Evolutionary conservation across 2,888 invertebrate genomes (phyloP).

Genomic region (Drosophila eohydei): DNA sequence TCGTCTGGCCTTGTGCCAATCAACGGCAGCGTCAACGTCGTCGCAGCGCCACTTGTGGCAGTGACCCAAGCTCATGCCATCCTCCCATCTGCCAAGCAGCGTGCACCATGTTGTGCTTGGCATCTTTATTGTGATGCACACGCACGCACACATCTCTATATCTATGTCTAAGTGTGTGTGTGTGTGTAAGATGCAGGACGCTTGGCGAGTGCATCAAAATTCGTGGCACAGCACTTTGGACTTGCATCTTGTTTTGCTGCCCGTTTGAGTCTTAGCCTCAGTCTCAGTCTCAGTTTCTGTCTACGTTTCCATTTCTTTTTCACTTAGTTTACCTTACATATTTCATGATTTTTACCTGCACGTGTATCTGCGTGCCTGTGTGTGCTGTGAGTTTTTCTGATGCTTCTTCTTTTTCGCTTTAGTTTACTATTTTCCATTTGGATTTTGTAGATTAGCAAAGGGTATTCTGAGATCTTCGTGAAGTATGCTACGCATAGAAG

Average conservation of each 20-base stretch:
- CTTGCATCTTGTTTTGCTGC: constrained; percentile 59
- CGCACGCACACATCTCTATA: constrained; percentile 1
- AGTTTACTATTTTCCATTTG: constrained; percentile 64
- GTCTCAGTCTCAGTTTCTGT: constrained; percentile 16
- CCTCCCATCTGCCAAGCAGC: constrained; percentile 5
- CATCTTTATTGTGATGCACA: constrained; percentile 57
- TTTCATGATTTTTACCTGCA: constrained; percentile 63
- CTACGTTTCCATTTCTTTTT: constrained; percentile 49
- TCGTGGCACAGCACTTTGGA: constrained; percentile 61
- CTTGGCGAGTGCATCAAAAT: constrained; percentile 76
- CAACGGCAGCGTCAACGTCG: constrained; percentile 54
- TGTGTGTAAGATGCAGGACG: constrained; percentile 33
- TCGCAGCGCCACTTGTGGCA: constrained; percentile 70
- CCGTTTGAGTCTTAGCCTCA: constrained; percentile 21
- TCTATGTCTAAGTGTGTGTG: constrained; percentile 7
- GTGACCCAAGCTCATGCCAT: constrained; percentile 39
- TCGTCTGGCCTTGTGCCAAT: constrained; percentile 75
- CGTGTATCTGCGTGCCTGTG: constrained; percentile 18
- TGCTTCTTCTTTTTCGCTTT: background rate
- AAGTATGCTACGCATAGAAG: background rate
- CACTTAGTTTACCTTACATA: constrained; percentile 73
- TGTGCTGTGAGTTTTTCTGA: background rate
- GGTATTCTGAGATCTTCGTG: no score
- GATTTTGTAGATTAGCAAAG: constrained; percentile 43
- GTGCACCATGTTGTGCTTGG: constrained; percentile 43